Percentiles rank a stretch among this genome's conserved stretches.
phyloP scores from a whole-genome alignment of 2,797 vertebrate genomes.

The Crenuchus spilurus region DNA sequence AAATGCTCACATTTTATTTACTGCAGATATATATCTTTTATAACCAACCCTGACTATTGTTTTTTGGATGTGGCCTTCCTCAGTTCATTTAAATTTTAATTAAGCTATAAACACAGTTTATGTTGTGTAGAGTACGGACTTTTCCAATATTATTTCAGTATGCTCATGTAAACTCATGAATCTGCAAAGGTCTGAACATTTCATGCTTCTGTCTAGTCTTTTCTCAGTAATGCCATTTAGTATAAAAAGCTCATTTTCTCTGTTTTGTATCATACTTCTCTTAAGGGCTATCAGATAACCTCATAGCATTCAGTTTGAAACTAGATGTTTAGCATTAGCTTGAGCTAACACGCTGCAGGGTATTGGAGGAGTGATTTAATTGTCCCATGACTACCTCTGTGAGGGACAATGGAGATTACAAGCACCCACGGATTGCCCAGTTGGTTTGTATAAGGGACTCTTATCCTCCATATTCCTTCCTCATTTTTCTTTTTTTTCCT shows the following conservation, averaged over 20 bases:
- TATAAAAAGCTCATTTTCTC: too few species aligned
- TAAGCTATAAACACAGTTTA: too few species aligned
- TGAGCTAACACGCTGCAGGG: constrained; percentile 57
- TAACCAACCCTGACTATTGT: too few species aligned
- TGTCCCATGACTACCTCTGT: constrained; percentile 81
- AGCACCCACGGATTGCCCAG: constrained; percentile 81
- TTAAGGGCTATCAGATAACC: background rate
- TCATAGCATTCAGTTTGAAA: background rate
- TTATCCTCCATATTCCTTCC: constrained; percentile 76
- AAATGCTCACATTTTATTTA: too few species aligned
- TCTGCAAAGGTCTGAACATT: too few species aligned
- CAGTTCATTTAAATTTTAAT: too few species aligned
- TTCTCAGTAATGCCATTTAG: background rate
- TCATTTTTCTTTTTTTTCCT: constrained; percentile 80
- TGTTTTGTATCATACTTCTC: background rate
- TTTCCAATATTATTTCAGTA: too few species aligned
- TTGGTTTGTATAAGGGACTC: constrained; percentile 77
- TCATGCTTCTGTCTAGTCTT: background rate
- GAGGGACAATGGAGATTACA: constrained; percentile 81
- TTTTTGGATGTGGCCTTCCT: too few species aligned
- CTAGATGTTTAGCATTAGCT: background rate
- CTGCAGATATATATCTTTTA: too few species aligned
- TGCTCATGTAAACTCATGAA: too few species aligned
- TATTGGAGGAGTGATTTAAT: constrained; percentile 80
- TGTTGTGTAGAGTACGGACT: too few species aligned